Conservation (phyloP, 1,140 invertebrate genomes). For the Nebria ingens region DNA sequence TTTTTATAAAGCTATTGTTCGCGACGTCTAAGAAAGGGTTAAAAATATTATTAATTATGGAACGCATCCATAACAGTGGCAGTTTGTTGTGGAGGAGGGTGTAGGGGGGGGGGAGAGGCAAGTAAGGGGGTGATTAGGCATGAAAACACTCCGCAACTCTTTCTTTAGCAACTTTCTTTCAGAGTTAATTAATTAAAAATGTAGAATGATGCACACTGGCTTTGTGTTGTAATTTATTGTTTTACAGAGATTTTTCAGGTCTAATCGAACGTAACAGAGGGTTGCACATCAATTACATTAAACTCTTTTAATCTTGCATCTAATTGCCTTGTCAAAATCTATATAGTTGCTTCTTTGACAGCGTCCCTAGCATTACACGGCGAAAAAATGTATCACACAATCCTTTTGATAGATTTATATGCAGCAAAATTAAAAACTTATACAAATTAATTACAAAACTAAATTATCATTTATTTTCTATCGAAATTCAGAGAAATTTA, state of each 20-base stretch:
- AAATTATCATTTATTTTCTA: no score
- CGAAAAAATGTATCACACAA: no score
- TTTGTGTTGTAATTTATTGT: background rate
- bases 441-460: no score
- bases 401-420: no score
- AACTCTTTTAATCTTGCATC: background rate
- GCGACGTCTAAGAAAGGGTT: background rate
- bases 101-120: background rate
- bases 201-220: no score
- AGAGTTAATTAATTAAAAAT: constrained; percentile 7
- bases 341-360: no score
- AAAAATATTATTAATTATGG: constrained; percentile 5
- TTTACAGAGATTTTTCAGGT: constrained; percentile 4
- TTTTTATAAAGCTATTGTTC: no score
- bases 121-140: no score
- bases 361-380: no score
- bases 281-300: constrained; percentile 4
- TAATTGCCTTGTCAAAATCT: constrained; percentile 4
- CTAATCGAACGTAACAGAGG: constrained; percentile 3
- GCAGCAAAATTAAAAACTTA: no score
- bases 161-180: background rate
- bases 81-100: background rate
- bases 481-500: no score
- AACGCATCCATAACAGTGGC: background rate
- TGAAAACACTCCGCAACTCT: background rate